phyloP scores from a whole-genome alignment of 2,888 invertebrate genomes.

The Muscina levida region DNA sequence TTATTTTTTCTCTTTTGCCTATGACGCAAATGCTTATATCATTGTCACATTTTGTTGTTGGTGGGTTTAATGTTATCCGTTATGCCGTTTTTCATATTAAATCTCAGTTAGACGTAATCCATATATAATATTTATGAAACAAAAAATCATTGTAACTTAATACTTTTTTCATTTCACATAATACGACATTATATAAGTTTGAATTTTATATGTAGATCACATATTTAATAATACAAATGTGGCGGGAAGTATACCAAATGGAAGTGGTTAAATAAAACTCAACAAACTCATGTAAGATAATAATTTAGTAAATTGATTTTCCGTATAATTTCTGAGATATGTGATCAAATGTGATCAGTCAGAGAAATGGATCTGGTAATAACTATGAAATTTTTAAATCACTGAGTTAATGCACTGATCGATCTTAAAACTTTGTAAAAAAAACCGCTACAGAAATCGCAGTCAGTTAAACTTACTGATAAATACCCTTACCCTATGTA shows the following conservation, averaged over 20 bases:
- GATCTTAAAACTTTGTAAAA: too few relatives aligned
- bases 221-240: neutral
- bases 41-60: constrained; percentile 53
- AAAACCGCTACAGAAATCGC: too few relatives aligned
- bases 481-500: too few relatives aligned
- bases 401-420: too few relatives aligned
- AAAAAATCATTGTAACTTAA: constrained; percentile 30
- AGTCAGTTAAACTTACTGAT: too few relatives aligned
- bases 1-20: neutral
- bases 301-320: too few relatives aligned
- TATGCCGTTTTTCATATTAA: constrained; percentile 7
- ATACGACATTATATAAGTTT: constrained; percentile 28
- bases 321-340: too few relatives aligned
- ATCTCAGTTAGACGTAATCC: constrained; percentile 22
- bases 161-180: constrained; percentile 24
- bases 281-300: too few relatives aligned
- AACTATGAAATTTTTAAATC: too few relatives aligned
- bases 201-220: constrained; percentile 7
- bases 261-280: too few relatives aligned
- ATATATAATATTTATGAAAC: constrained; percentile 11
- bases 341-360: too few relatives aligned
- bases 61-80: constrained; percentile 2
- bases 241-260: neutral
- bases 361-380: too few relatives aligned
- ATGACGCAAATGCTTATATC: constrained; percentile 62